Base-by-base conservation (phyloP, 2,113 vertebrate genomes). In the Hyla sarda region DNA sequence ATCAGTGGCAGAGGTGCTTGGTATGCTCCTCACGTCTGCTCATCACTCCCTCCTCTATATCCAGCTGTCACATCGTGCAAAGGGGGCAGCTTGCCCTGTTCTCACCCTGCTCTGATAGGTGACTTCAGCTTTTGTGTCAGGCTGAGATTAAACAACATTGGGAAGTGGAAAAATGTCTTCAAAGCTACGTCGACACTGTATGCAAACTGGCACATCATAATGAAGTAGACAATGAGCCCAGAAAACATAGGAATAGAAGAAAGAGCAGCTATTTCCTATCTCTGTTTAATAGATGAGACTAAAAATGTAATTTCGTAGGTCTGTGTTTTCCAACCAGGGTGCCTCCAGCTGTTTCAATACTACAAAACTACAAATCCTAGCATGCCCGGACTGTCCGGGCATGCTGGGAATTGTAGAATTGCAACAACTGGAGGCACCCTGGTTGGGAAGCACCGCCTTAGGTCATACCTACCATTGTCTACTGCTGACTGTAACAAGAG, bases 61-160 rank as follows among this genome's bases (percentile, higher is more conserved):
- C 85, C 85, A 87, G 85, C 85, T 87, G 85, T 87, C 85, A 87
- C 65, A 72, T 69, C 41, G 17, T 23, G 78, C 47, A 41, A n/a
- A 56, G 37, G 56, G 41, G 82, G 48, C 65, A 62, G 84, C 75
- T 13, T 54, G 60, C 84, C 62, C 47, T 54, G 56, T 41, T 84
- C 83, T 50, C 23, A 48, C 60, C 71, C 56, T 28, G 17, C 58
- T 54, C 50, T 17, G 17, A 84, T 74, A 58, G 71, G 76, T 82
- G 85, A 81, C 58, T 69, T 14, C 58, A 25, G n/a, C 47, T 58
- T 41, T 75, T 62, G 25, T 62, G 50, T 54, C 17, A 25, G 54
- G 21, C 56, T 41, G 77, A 41, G 74, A 77, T 77, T 52, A 54
- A 54, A 52, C 41, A 50, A 47, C 25, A 19, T 32, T 21, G n/a